Conservation (phyloP, 2,888 invertebrate genomes). For the Aphidius colemani region DNA sequence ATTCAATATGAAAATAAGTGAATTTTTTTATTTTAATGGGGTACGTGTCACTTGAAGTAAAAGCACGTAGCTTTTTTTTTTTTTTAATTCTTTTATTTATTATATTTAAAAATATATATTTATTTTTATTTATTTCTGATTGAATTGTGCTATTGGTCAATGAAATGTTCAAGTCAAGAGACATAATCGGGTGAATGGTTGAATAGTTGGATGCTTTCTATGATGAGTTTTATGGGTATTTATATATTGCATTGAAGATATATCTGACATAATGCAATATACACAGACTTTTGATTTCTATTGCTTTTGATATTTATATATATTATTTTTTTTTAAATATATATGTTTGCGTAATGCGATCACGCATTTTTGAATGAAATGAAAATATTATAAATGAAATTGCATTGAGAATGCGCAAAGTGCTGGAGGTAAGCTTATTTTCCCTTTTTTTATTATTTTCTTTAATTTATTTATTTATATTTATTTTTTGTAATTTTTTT, state of each 20-base stretch:
- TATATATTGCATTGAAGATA: background rate
- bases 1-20: too few relatives aligned
- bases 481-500: background rate
- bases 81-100: too few relatives aligned
- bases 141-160: conserved; percentile 13
- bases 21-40: too few relatives aligned
- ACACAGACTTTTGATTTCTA: background rate
- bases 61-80: too few relatives aligned
- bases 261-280: conserved; percentile 1
- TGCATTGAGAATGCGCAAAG: background rate
- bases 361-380: conserved; percentile 29
- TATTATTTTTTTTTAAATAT: conserved; percentile 8
- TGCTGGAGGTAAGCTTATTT: background rate
- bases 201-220: conserved; percentile 10
- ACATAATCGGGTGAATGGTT: conserved; percentile 14
- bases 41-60: too few relatives aligned
- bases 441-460: background rate
- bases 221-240: too few relatives aligned
- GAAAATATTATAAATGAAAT: conserved; percentile 2
- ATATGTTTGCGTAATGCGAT: conserved; percentile 32
- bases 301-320: background rate
- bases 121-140: background rate
- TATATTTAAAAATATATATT: too few relatives aligned
- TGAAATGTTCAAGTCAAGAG: background rate
- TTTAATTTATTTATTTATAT: too few relatives aligned